These are phyloP conservation scores for Todus mexicanus DNA, from an alignment of 2,797 vertebrate genomes.

Conservation along the genomic window DNA sequence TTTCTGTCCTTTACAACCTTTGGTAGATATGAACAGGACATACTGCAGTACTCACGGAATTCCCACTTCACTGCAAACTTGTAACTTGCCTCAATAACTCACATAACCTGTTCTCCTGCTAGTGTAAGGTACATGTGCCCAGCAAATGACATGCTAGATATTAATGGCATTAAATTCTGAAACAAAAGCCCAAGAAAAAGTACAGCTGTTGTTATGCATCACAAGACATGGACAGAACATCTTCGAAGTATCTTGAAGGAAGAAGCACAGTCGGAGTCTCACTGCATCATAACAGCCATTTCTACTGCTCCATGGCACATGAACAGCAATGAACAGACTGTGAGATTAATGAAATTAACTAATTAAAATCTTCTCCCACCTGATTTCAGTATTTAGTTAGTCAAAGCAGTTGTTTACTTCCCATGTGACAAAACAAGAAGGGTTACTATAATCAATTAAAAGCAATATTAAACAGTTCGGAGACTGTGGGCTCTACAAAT, in stretches of 20 bases:
- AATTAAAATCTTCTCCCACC: constrained; percentile 13
- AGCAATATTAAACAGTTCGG: background rate
- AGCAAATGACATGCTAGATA: background rate
- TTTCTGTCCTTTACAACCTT: background rate
- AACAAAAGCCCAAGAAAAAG: background rate
- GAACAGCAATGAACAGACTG: background rate
- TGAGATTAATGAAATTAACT: constrained; percentile 7
- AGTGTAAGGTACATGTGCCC: background rate
- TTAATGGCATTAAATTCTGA: background rate
- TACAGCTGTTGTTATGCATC: background rate
- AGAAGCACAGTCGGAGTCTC: background rate
- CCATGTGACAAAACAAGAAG: background rate
- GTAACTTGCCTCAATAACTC: background rate
- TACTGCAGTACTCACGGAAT: background rate
- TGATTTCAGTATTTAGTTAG: background rate
- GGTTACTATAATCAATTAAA: background rate
- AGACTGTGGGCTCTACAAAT: background rate
- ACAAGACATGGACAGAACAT: background rate
- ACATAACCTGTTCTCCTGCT: background rate
- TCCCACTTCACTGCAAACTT: background rate
- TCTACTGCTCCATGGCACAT: background rate
- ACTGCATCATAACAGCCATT: background rate
- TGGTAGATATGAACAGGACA: background rate
- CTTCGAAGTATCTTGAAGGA: background rate
- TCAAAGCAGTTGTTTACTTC: constrained; percentile 33